Percentiles rank a stretch among this genome's conserved stretches.
phyloP scores from a whole-genome alignment of 2,113 vertebrate genomes.

The Campylomormyrus numenius region DNA sequence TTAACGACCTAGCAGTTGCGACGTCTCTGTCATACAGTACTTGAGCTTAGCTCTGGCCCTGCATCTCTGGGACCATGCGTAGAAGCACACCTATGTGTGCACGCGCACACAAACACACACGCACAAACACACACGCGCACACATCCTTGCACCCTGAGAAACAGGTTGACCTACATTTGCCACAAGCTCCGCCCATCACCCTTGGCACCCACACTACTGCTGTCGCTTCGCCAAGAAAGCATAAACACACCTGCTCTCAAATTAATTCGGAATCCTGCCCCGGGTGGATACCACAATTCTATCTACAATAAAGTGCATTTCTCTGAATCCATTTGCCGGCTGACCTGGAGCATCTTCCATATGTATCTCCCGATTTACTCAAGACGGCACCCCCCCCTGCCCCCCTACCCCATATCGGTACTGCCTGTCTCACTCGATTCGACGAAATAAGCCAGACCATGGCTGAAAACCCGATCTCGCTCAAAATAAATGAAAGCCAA shows the following conservation, averaged over 20 bases:
- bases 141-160: not conserved
- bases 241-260: not conserved
- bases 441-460: not conserved
- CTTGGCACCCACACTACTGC: not conserved
- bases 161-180: not conserved
- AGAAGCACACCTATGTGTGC: not conserved
- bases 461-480: constrained; percentile 15
- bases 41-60: not conserved
- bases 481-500: constrained; percentile 29
- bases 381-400: not conserved
- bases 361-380: not conserved
- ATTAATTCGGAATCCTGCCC: not conserved
- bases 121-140: not conserved
- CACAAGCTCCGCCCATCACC: not conserved
- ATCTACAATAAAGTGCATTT: not conserved
- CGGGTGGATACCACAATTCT: not conserved
- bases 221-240: not conserved
- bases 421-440: not conserved
- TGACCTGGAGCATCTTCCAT: not conserved
- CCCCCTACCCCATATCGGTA: not conserved
- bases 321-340: not conserved
- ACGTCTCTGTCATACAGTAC: not conserved
- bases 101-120: not conserved
- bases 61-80: not conserved
- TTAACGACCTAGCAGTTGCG: not conserved